Evolutionary conservation across 2,797 vertebrate species (phyloP), one percentile per base, ranked within the genome.

Genomic region (Semaprochilodus insignis): DNA sequence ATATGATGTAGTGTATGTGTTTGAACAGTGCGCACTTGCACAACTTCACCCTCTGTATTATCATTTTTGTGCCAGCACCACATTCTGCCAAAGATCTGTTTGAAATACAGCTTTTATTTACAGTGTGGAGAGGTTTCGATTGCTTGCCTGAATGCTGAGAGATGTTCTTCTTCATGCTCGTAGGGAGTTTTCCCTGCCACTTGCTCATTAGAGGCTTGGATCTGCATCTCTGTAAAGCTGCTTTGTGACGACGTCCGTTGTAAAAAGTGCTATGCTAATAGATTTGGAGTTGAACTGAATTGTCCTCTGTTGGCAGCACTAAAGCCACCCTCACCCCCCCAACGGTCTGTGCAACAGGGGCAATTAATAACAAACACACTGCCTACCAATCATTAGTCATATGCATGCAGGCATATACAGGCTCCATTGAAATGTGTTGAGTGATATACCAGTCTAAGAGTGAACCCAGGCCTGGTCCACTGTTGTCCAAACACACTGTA

Each of bases 341-440:
- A n/a, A 70, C 6, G 10, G 36, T 23, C 4, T 51, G 40, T 23
- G 21, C 11, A 59, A 59, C 66, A 4, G 17, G 54, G 17, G 10
- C 19, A 48, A 72, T 44, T 80, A 80, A 73, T 73, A 40, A 40
- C 25, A 55, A 25, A 55, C 59, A n/a, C 31, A n/a, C 48, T 27
- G 14, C 15, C 70, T 52, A n/a, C 13, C 25, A 16, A 27, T 72
- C 69, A 71, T 71, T 52, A 52, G 69, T 71, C 44, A 23, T 70
- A 4, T 25, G 48, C 11, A 36, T 72, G 48, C 48, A 27, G 23
- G 48, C 25, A 54, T 72, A 72, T 17, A 54, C 51, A 52, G n/a
- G 17, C n/a, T 72, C 3, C 16, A 69, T 11, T 57, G 23, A 72
- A 66, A 36, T 80, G n/a, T 57, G 40, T 48, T 51, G 69, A 71